Evolutionary conservation across 2,113 vertebrate species (phyloP), one percentile per base, ranked within the genome.

Genomic region (Chrysochloris asiatica): DNA sequence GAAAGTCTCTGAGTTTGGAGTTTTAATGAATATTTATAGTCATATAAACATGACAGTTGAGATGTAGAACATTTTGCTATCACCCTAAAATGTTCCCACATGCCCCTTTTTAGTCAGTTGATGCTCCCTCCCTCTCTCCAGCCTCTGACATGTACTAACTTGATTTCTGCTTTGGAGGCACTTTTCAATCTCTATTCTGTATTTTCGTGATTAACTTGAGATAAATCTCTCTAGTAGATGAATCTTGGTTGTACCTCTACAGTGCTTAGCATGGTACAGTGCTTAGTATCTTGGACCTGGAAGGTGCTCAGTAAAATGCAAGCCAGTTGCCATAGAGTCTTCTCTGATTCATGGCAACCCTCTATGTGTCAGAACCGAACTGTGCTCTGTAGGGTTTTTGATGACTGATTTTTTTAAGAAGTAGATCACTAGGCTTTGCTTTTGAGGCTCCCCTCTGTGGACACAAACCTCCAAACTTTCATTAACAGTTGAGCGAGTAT

Each of bases 1-100:
- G n/a, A n/a, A n/a, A n/a, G n/a, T 48, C 59, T 67, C 92, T 43
- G 22, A 94, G 41, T n/a, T 93, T 47, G 41, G 75, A 82, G 61
- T 90, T 72, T 61, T 41, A 50, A n/a, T 85, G 80, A 56, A 19
- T 3, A 33, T 45, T 52, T 48, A 26, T 10, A 38, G 56, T 50
- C 45, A 82, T 33, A 6, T 22, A 47, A n/a, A 6, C 36, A 81
- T 33, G 2, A 26, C 12, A 6, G 8, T 30, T 71, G 47, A 88
- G 36, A 87, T 16, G 3, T 0, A 45, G 41, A 30, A 41, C 24
- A 1, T 83, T 75, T 50, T 54, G 52, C 52, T 14, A 50, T n/a
- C 9, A 52, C 30, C 30, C 43, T 72, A 17, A 81, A 59, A 52
- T n/a, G 47, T 72, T 43, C 61, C 33, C 12, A 75, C 4, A 2